These are phyloP conservation scores for Indicator indicator DNA, from an alignment of 2,113 vertebrate genomes.

Conservation along the genomic window DNA sequence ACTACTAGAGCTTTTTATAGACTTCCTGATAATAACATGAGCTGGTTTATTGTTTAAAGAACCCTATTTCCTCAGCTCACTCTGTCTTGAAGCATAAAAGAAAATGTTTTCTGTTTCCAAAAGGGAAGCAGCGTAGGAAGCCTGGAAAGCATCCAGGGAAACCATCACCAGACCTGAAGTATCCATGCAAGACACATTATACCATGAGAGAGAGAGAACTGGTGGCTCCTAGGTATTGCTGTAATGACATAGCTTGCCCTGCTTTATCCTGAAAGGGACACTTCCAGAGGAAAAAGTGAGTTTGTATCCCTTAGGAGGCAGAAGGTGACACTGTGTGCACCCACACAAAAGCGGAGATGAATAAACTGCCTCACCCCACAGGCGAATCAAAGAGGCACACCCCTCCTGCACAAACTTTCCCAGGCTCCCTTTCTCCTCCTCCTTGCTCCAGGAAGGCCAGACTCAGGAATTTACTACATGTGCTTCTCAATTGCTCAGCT, in stretches of 20 bases:
- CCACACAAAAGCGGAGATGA: background rate
- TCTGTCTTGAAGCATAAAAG: background rate
- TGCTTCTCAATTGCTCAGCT: background rate
- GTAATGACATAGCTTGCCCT: background rate
- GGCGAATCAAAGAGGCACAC: background rate
- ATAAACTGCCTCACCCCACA: fast-evolving
- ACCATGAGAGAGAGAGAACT: background rate
- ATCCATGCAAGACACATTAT: background rate
- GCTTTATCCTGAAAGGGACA: background rate
- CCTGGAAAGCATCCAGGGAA: background rate
- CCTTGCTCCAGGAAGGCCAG: background rate
- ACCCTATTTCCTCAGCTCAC: background rate
- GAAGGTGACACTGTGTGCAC: background rate
- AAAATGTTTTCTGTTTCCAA: background rate
- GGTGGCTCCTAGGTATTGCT: background rate
- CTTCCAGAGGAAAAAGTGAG: background rate
- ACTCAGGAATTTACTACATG: background rate
- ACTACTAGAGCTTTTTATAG: background rate
- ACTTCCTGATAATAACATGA: background rate
- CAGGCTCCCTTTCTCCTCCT: background rate
- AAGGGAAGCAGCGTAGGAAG: background rate
- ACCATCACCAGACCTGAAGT: background rate
- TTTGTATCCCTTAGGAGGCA: background rate
- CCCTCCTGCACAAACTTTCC: constrained; percentile 13
- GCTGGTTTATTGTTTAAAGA: background rate